Base-by-base conservation (phyloP, 2,888 invertebrate genomes). In the Eurytoma californica region DNA sequence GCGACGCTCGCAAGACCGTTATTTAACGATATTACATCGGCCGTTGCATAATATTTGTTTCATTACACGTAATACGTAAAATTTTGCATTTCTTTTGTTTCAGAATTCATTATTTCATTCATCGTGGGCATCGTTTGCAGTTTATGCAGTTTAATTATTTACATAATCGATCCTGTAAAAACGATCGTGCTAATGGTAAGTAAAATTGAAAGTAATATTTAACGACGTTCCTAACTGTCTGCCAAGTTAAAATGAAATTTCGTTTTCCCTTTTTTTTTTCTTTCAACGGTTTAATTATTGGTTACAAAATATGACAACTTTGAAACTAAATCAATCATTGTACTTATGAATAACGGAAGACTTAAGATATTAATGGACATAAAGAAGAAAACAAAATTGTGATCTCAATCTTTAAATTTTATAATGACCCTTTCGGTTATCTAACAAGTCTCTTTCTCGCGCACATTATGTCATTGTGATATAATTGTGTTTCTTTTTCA, bases 21-120 rank as follows among this genome's bases (percentile, higher is more conserved):
- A 39, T 39, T 24, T 24, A 24, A 24, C 24, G 39, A 9, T 9
- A 39, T 39, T 39, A 7, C 39, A 9, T 1, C 39, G 7, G 0
- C 9, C 9, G 7, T 39, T 39, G 9, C 39, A 9, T 39, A 39
- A 39, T 39, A 9, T 9, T 0, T 39, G 39, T 5, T 39, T 39
- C 39, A 9, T 39, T 39, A 0, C 39, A 39, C 9, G 9, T 39
- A 9, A 7, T 9, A 39, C 39, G 39, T 39, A 39, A 39, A 66
- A 47, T 4, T 66, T 39, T 13, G 20, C 39, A 49, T 47, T 24
- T 70, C 74, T 12, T 70, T 75, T 80, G 28, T 90, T 90, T 39
- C 86, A 91, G 91, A 88, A 87, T 90, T 89, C 79, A 85, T 90
- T 47, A 85, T 90, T 76, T 82, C 90, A 39, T 89, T 90, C 68